These are phyloP conservation scores for Drosophila merina DNA, from an alignment of 2,888 invertebrate genomes.

Conservation along the genomic window DNA sequence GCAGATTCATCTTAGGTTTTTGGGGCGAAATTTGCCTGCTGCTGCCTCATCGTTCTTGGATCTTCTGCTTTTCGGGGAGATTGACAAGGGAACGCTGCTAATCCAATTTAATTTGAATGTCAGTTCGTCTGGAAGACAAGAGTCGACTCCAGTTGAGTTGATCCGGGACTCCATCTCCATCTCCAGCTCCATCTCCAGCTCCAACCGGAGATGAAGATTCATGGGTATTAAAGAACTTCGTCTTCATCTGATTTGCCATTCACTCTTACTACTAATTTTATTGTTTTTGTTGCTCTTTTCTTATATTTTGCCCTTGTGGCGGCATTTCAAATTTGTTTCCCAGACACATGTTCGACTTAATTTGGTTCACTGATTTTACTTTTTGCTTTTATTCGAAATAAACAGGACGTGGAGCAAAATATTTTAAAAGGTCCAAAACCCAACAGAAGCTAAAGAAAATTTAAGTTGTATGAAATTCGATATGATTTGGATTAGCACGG, in stretches of 20 bases:
- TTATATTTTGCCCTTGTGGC: slow-evolving; percentile 30
- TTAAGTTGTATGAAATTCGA: slow-evolving; percentile 64
- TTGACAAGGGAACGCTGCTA: slow-evolving; percentile 82
- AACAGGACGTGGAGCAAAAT: slow-evolving; percentile 4
- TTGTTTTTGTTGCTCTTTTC: slow-evolving; percentile 46
- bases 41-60: slow-evolving; percentile 18
- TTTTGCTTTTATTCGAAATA: slow-evolving; percentile 3
- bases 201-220: slow-evolving; percentile 49
- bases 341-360: slow-evolving; percentile 60
- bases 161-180: slow-evolving; percentile 19
- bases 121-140: slow-evolving; percentile 82
- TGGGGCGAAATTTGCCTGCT: slow-evolving; percentile 41
- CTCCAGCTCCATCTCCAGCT: no score
- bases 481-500: slow-evolving; percentile 51
- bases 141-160: slow-evolving; percentile 42
- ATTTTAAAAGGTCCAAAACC: slow-evolving; percentile 26
- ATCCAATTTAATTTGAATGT: slow-evolving; percentile 83
- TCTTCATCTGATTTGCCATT: slow-evolving; percentile 45
- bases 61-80: slow-evolving; percentile 60
- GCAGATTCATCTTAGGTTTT: slow-evolving; percentile 31
- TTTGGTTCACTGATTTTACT: slow-evolving; percentile 64
- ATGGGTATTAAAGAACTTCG: slow-evolving; percentile 51
- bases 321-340: slow-evolving; percentile 67
- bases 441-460: slow-evolving; percentile 71
- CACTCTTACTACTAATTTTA: slow-evolving; percentile 44